Percentiles rank a stretch among this genome's conserved stretches.
phyloP scores from a whole-genome alignment of 30 jellyfish, hydroid and myxozoan species.

The Chironex yamaguchii region DNA sequence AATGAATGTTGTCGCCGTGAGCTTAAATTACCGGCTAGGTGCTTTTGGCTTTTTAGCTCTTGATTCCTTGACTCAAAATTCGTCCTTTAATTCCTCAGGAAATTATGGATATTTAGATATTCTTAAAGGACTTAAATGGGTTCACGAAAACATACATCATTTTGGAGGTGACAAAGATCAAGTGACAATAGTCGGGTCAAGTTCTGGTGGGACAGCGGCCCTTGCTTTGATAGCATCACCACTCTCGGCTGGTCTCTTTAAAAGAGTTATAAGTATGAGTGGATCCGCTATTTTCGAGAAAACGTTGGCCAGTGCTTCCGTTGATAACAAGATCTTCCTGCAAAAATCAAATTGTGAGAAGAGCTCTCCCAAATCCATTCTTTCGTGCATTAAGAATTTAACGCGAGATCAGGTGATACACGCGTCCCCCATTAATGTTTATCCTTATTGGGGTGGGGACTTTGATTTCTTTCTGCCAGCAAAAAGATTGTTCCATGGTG shows the following conservation, averaged over 20 bases:
- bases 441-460: constrained; percentile 12
- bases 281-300: constrained; percentile 37
- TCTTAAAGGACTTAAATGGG: constrained; percentile 41
- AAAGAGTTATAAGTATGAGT: constrained; percentile 43
- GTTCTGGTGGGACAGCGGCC: constrained; percentile 58
- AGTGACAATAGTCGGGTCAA: constrained; percentile 31
- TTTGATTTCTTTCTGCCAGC: background rate
- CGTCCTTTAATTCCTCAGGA: constrained; percentile 34
- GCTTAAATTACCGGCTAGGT: constrained; percentile 41
- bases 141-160: constrained; percentile 20
- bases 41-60: constrained; percentile 60
- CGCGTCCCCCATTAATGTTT: constrained; percentile 1
- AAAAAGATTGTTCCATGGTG: background rate
- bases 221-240: constrained; percentile 44
- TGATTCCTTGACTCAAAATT: too few species aligned
- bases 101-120: constrained; percentile 62
- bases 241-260: constrained; percentile 36
- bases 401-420: constrained; percentile 4
- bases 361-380: too few species aligned
- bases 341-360: constrained; percentile 4
- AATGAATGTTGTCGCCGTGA: constrained; percentile 54
- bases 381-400: background rate
- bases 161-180: constrained; percentile 57
- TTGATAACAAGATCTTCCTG: constrained; percentile 15
- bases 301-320: constrained; percentile 1